A percentile compares a stretch with the other conserved stretches of the same genome.
Conservation (phyloP, 2,797 vertebrate genomes). For the Tolypeutes matacus region DNA sequence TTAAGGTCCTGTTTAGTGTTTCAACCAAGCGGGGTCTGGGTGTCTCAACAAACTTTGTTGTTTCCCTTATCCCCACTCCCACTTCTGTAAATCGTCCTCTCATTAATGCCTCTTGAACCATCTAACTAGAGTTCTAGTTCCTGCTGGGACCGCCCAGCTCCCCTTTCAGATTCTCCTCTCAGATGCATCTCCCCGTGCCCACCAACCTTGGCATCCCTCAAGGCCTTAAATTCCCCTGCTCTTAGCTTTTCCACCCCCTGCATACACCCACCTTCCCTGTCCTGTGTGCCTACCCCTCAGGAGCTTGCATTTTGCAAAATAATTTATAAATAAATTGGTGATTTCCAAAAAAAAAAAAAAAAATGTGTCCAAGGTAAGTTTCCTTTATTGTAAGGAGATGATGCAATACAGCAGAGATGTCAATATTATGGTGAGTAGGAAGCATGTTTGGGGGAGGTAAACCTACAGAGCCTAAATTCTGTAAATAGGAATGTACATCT, state of each 20-base stretch:
- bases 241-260: not conserved
- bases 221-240: not conserved
- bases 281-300: not conserved
- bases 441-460: not conserved
- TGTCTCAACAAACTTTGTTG: not conserved
- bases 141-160: not conserved
- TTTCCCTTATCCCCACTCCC: not conserved
- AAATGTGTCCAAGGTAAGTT: not conserved
- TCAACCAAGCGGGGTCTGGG: not conserved
- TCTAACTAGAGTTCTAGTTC: not conserved
- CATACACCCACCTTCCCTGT: not conserved
- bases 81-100: not conserved
- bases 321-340: constrained; percentile 26
- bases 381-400: constrained; percentile 30
- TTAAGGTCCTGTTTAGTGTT: not conserved
- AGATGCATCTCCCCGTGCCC: not conserved
- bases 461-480: not conserved
- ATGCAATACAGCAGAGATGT: not conserved
- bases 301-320: constrained; percentile 14
- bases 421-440: not conserved
- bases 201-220: not conserved
- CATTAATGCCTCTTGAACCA: not conserved
- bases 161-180: not conserved
- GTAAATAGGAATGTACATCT: not conserved
- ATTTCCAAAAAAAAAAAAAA: not conserved